Evolutionary conservation across 1,140 invertebrate genomes (phyloP), one percentile per base, ranked within the genome.

Genomic region (Drosophila subpulchrella): DNA sequence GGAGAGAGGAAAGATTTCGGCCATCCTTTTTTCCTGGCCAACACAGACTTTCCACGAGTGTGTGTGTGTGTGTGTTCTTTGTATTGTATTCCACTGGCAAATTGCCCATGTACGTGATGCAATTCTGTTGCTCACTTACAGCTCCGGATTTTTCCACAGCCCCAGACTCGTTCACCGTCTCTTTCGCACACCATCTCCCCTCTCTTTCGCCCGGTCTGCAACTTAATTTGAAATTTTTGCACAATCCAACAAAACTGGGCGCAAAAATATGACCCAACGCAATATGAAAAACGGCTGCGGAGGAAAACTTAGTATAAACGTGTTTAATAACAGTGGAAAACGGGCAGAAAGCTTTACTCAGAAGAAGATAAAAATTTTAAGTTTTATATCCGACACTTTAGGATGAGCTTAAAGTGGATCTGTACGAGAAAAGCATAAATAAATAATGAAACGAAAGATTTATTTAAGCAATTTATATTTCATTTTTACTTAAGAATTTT

Each of bases 151-250:
- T 34, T 41, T 34, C 41, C 44, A 30, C 68, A 34, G 34, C 27
- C 24, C 30, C 17, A 46, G 56, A 47, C 27, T 34, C 30, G 32
- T 27, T 41, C 53, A 12, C 15, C 42, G 30, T 32, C 41, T 58
- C n/a, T 27, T 27, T 41, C 36, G n/a, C 46, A 13, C 55, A 24
- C 20, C n/a, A 48, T 39, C 13, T 38, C 13, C 39, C 24, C 48
- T 61, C 44, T 54, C 15, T 8, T 56, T 57, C 44, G 13, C 15
- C 15, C 36, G 39, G 50, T 66, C 59, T 81, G 84, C 84, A 89
- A 89, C 85, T 89, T 89, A 89, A 89, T 89, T 90, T 89, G 84
- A 89, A 89, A 89, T 89, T 89, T 89, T 89, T 89, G 73, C 84
- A 85, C 84, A 89, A 89, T 89, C 80, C 84, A 89, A 90, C 84